Conservation (phyloP, 2,888 invertebrate species). For the Parasteatoda lunata region DNA sequence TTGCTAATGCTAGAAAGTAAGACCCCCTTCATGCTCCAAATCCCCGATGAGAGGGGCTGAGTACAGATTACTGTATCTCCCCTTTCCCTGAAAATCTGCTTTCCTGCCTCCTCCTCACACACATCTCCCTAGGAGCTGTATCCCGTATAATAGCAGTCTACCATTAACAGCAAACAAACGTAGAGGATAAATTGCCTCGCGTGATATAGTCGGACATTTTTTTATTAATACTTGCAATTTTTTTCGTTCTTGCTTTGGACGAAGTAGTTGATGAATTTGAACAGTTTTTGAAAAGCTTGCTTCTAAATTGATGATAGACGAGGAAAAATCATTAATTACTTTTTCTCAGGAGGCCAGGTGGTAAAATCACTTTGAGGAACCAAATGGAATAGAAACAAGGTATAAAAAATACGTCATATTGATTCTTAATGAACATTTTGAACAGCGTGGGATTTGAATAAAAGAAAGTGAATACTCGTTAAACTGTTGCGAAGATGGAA, state of each 20-base stretch:
- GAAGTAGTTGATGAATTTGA: constrained; percentile 28
- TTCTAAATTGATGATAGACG: constrained; percentile 27
- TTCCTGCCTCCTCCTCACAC: not conserved
- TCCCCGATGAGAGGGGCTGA: constrained; percentile 19
- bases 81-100: constrained; percentile 7
- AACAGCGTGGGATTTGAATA: no score
- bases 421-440: constrained; percentile 25
- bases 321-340: constrained; percentile 44
- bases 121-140: not conserved
- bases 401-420: constrained; percentile 4
- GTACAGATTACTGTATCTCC: constrained; percentile 15
- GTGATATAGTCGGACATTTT: constrained; percentile 23
- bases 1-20: constrained; percentile 27
- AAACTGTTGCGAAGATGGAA: no score
- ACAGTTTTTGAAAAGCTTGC: constrained; percentile 16
- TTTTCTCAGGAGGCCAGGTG: constrained; percentile 15
- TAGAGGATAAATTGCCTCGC: constrained; percentile 28
- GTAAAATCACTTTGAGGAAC: constrained; percentile 32
- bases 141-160: constrained; percentile 15
- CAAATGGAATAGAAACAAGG: constrained; percentile 12
- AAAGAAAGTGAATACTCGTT: no score
- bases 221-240: constrained; percentile 4
- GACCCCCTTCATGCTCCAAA: constrained; percentile 11
- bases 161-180: constrained; percentile 29
- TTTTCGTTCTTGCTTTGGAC: not conserved